Percentiles rank a stretch among this genome's conserved stretches.
These are phyloP conservation scores for Corbicula japonica DNA, from an alignment of 2,888 invertebrate genomes.

Conservation along the genomic window DNA sequence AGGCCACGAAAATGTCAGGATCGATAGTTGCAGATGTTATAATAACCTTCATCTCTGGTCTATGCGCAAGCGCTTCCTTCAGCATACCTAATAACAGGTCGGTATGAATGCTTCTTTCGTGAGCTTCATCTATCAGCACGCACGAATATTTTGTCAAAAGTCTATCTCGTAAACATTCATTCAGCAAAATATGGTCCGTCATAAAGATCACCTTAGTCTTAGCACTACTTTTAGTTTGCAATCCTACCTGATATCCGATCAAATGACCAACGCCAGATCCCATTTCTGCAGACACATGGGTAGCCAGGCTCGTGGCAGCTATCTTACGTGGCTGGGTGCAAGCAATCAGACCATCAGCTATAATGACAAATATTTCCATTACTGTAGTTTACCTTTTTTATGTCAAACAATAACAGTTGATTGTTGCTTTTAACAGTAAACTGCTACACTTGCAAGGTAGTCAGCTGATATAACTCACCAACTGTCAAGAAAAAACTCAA, in stretches of 20 bases:
- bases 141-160: conserved; percentile 74
- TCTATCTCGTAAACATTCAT: no score
- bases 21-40: conserved; percentile 86
- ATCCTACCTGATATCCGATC: conserved; percentile 83
- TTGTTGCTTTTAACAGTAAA: no score
- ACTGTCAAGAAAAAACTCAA: no score
- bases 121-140: conserved; percentile 86
- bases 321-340: conserved; percentile 87
- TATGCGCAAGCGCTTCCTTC: conserved; percentile 74
- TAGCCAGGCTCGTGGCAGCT: conserved; percentile 85
- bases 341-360: conserved; percentile 76
- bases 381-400: no score
- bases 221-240: conserved; percentile 63
- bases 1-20: conserved; percentile 81
- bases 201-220: conserved; percentile 82
- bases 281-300: conserved; percentile 84
- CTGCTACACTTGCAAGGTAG: no score
- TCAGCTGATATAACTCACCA: no score
- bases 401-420: no score
- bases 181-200: no score
- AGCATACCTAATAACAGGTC: conserved; percentile 86
- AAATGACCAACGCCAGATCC: conserved; percentile 76
- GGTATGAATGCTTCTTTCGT: conserved; percentile 85
- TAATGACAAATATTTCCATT: no score
- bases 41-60: conserved; percentile 83